Evolutionary conservation across 2,888 invertebrate genomes (phyloP), one percentile per base, ranked within the genome.

Genomic region (Adineta ricciae): DNA sequence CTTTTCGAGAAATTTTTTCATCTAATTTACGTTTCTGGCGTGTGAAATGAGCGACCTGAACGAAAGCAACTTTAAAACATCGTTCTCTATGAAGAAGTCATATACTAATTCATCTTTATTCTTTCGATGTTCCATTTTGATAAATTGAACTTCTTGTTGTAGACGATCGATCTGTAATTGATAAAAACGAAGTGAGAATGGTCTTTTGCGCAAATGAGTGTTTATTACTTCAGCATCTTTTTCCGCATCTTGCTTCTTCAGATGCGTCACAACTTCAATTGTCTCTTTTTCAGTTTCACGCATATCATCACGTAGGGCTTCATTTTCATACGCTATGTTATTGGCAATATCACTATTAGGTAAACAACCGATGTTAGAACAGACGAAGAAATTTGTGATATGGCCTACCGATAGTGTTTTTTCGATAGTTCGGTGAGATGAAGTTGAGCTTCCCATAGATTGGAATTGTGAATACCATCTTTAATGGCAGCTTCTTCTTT

Each of bases 271-370:
- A 46, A 90, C 90, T 87, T 90, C 90, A 82, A 90, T 89, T 8
- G 90, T 90, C 86, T 90, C 90, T 84, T 89, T 88, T 87, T 90
- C 90, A 11, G 89, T 89, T 86, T 89, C 88, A 72, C 89, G 86
- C 88, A 90, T 89, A 87, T 89, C 88, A 84, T 87, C 88, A 86
- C 89, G 88, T 9, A 90, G 88, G 21, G 87, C 87, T 84, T 90
- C 90, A 88, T 90, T 90, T 85, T 90, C 89, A 78, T 88, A 85
- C 86, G 90, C 87, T 64, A 90, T 87, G 73, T 87, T 87, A 84
- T 88, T 88, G 9, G 90, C 89, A 88, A 89, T 89, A 84, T 90
- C 89, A 84, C 90, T 90, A 87, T 72, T 87, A 86, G 85, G 72
- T 83, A 1, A 85, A 46, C 21, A 41, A 27, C n/a, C 54, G 50